Percentiles rank a stretch among this genome's conserved stretches.
Evolutionary conservation across 2,113 vertebrate species (phyloP).

Genomic region (Uria aalge): DNA sequence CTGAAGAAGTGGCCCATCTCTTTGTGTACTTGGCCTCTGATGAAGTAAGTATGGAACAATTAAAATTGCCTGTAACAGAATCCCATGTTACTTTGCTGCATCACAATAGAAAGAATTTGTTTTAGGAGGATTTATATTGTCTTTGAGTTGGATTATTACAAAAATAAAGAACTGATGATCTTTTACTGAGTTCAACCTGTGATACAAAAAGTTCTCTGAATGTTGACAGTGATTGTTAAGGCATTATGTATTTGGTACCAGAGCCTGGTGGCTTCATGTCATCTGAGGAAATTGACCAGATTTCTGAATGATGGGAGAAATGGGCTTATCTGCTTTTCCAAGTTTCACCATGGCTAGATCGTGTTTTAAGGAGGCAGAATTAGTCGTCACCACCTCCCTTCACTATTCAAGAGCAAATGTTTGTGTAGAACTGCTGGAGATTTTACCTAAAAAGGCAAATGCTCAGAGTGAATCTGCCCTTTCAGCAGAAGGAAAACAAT

Average conservation of each 20-base stretch:
- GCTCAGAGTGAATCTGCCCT: background rate
- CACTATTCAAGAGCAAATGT: background rate
- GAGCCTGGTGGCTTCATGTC: background rate
- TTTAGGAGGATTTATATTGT: background rate
- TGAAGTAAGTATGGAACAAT: constrained; percentile 77
- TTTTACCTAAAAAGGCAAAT: background rate
- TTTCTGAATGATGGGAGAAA: background rate
- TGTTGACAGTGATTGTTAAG: background rate
- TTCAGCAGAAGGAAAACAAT: background rate
- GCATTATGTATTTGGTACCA: background rate
- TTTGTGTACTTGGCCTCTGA: constrained; percentile 95
- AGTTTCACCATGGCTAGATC: background rate
- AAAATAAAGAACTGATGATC: background rate
- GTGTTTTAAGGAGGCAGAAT: background rate
- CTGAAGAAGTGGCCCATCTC: constrained; percentile 90
- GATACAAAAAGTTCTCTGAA: background rate
- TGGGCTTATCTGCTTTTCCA: background rate
- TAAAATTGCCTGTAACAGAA: background rate
- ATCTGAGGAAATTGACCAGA: background rate
- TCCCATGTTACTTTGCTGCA: background rate
- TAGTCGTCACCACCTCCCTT: background rate
- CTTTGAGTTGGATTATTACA: background rate
- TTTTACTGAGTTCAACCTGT: background rate
- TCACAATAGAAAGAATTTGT: background rate
- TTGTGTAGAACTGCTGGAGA: background rate